Evolutionary conservation across 2,888 invertebrate species (phyloP).

Genomic region (Pandemis heparana): DNA sequence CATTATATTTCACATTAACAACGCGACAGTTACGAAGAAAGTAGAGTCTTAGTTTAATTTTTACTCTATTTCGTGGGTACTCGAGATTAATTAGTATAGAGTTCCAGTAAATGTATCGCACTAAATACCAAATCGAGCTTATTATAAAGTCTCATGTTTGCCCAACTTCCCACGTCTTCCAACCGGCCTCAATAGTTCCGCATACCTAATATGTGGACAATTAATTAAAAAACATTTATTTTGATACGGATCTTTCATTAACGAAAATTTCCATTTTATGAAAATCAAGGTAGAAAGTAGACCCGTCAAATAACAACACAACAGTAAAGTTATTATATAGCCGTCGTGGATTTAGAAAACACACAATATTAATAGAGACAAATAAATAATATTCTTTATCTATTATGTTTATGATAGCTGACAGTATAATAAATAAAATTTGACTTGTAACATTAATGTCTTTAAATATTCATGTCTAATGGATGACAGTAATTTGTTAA

Average conservation of each 20-base stretch:
- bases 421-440: slow-evolving; percentile 1
- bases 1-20: too few species aligned
- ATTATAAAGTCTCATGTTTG: too few species aligned
- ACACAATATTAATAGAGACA: not conserved
- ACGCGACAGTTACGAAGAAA: too few species aligned
- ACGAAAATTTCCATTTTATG: not conserved
- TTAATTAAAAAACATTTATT: not conserved
- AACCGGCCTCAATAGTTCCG: too few species aligned
- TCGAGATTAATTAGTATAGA: too few species aligned
- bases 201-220: not conserved
- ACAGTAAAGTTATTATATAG: not conserved
- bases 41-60: too few species aligned
- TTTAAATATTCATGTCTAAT: not conserved
- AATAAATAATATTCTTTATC: not conserved
- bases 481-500: not conserved
- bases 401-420: not conserved
- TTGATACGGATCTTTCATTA: not conserved
- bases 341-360: slow-evolving; percentile 1
- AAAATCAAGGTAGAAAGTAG: not conserved
- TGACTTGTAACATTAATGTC: not conserved
- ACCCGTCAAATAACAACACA: not conserved
- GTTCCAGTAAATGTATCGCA: too few species aligned
- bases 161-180: too few species aligned
- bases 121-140: too few species aligned
- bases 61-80: too few species aligned